phyloP scores from a whole-genome alignment of 1,140 invertebrate species.

The Eufriesea mexicana region DNA sequence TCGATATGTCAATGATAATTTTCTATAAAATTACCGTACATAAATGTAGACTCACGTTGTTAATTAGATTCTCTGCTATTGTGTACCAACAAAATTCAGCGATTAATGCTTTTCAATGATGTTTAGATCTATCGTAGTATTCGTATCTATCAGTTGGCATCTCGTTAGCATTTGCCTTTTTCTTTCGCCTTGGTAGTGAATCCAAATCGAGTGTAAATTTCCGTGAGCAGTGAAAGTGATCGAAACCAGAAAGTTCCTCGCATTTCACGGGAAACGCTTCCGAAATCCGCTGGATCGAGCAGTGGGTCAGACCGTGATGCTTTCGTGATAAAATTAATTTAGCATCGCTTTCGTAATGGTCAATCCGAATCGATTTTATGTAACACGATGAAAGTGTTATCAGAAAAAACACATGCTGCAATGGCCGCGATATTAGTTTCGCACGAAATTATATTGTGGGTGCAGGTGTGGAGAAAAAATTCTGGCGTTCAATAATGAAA shows the following conservation, averaged over 20 bases:
- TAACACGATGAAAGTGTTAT: background rate
- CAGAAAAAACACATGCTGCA: background rate
- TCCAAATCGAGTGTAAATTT: constrained; percentile 46
- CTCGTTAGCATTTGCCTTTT: background rate
- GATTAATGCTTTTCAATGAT: background rate
- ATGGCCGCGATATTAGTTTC: background rate
- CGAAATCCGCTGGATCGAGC: constrained; percentile 40
- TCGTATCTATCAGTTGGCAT: background rate
- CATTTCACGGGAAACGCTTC: constrained; percentile 50
- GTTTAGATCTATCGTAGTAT: background rate
- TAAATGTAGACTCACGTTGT: too few relatives aligned
- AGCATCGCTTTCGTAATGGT: constrained; percentile 26
- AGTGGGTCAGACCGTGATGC: constrained; percentile 11
- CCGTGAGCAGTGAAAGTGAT: constrained; percentile 55
- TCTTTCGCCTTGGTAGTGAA: constrained; percentile 26
- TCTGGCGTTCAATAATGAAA: too few relatives aligned
- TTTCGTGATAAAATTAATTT: constrained; percentile 30
- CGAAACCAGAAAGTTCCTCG: constrained; percentile 34
- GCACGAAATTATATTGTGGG: background rate
- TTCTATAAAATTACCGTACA: too few relatives aligned
- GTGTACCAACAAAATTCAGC: background rate
- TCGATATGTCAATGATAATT: too few relatives aligned
- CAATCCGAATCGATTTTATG: constrained; percentile 10
- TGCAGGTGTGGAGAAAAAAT: background rate
- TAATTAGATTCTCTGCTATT: background rate